A percentile compares a stretch with the other conserved stretches of the same genome.
These are phyloP conservation scores for Athalia cordata DNA, from an alignment of 2,888 invertebrate species.

Conservation along the genomic window DNA sequence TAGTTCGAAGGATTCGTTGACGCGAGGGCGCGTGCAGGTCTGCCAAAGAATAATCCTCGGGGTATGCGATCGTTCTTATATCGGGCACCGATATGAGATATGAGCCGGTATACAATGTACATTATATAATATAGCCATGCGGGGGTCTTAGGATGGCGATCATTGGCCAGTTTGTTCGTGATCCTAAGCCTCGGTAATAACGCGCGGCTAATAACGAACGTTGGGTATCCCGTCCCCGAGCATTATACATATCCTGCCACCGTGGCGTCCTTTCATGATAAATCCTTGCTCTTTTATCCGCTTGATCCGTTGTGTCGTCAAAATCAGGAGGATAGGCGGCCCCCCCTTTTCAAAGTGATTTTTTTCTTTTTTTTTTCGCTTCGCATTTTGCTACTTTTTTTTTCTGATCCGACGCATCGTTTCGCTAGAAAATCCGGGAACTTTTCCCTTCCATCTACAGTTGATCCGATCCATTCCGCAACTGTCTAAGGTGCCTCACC, in stretches of 20 bases:
- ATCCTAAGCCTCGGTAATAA: conserved; percentile 36
- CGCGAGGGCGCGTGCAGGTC: too few species aligned
- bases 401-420: neutral
- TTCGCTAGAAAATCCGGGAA: too few species aligned
- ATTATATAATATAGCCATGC: neutral
- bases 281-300: conserved; percentile 35
- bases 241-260: neutral
- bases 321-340: conserved; percentile 17
- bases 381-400: neutral
- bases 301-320: conserved; percentile 38
- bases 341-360: neutral
- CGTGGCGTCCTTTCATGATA: conserved; percentile 22
- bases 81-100: too few species aligned
- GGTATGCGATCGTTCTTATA: too few species aligned
- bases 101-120: too few species aligned
- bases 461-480: too few species aligned
- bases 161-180: neutral
- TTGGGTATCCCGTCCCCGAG: neutral
- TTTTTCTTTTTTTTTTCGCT: neutral
- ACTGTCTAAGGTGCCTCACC: too few species aligned
- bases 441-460: too few species aligned
- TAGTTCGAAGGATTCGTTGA: too few species aligned
- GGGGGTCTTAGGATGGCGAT: neutral
- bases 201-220: conserved; percentile 24
- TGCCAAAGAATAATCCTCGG: too few species aligned